Evolutionary conservation across 2,888 invertebrate species (phyloP).

Genomic region (Drepana falcataria): DNA sequence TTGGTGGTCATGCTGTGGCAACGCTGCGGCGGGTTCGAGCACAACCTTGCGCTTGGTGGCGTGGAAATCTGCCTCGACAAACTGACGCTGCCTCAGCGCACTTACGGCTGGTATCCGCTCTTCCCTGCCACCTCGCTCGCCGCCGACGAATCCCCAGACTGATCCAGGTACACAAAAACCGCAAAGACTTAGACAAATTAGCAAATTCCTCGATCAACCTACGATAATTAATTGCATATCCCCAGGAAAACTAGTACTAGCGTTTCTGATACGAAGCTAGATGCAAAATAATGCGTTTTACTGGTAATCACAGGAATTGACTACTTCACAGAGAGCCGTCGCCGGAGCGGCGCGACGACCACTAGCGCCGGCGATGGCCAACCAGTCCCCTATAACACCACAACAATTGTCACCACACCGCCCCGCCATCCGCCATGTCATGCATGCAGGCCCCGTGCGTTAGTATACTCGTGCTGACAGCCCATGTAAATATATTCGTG

Average conservation of each 20-base stretch:
- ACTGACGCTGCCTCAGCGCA: conserved; percentile 87
- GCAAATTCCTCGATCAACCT: no score
- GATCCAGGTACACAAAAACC: conserved; percentile 44
- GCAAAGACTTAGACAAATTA: no score
- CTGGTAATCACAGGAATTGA: neutral
- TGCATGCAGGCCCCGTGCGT: conserved; percentile 7
- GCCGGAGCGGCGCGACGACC: conserved; percentile 65
- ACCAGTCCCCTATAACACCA: conserved; percentile 4
- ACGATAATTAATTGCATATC: no score
- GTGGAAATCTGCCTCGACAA: conserved; percentile 91
- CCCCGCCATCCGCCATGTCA: conserved; percentile 1
- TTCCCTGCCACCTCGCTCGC: conserved; percentile 92
- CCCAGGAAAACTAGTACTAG: no score
- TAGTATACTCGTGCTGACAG: neutral
- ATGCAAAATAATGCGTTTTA: neutral
- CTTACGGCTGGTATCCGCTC: conserved; percentile 94
- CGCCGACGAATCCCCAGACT: conserved; percentile 78
- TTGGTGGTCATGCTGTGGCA: conserved; percentile 96
- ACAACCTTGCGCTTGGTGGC: conserved; percentile 88
- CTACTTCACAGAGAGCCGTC: conserved; percentile 51
- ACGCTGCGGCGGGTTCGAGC: conserved; percentile 91
- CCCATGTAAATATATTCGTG: neutral
- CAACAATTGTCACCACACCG: conserved; percentile 7
- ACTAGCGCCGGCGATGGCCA: conserved; percentile 60
- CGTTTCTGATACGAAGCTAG: no score